Evolutionary conservation across 2,888 invertebrate genomes (phyloP), one percentile per base, ranked within the genome.

Genomic region (Phortica okadai): DNA sequence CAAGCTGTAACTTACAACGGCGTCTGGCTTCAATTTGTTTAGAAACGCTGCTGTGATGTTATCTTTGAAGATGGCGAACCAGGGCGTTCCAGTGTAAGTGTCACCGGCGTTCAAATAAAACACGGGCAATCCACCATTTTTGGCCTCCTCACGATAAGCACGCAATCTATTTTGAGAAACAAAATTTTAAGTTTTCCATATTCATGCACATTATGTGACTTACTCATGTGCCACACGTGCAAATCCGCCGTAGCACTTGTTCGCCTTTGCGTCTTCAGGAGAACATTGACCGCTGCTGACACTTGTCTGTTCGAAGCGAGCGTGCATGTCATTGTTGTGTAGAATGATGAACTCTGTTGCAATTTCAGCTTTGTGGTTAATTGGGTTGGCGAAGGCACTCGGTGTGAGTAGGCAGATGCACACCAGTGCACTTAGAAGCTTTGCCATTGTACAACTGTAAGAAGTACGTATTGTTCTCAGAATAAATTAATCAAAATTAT

Each of bases 261-360:
- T 93, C 0, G 91, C 93, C 2, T 93, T 92, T 6, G 93, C 91
- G 73, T 94, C 93, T 6, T 92, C 92, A 0, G 90, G 84, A 1
- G 92, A 92, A 84, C 94, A 94, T 41, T 91, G 92, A 0, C 95
- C 95, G 41, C 95, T 95, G 76, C 93, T 92, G 77, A 93, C 93
- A 44, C 95, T 95, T 0, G 96, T 96, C 91, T 97, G 95, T 79
- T 97, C 96, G 86, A 96, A 97, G 78, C 95, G 93, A 0, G 96
- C 95, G 90, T 98, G 98, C 94, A 98, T 96, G 89, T 98, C 98
- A 91, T 98, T 98, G 83, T 97, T 97, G 91, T 98, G 98, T 0
- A 98, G 91, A 74, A 98, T 94, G 0, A 95, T 93, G 66, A 98
- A 92, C 80, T 95, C 94, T 0, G 84, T 87, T 3, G 84, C 81